phyloP scores from a whole-genome alignment of 2,113 vertebrate genomes.

The Tychaedon coryphoeus region DNA sequence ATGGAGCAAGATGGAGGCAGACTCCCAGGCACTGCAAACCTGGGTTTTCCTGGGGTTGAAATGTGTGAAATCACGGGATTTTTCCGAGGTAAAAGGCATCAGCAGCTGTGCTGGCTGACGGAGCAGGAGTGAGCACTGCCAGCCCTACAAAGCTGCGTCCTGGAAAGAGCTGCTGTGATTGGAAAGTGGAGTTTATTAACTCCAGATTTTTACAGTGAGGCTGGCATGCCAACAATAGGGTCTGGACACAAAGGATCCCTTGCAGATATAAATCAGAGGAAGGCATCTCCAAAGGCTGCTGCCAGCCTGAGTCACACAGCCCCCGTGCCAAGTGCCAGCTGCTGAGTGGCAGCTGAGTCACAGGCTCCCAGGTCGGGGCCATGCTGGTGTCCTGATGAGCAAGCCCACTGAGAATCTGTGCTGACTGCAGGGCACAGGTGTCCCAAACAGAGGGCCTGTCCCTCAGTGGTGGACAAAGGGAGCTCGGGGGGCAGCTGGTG shows the following conservation, averaged over 20 bases:
- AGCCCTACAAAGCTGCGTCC: neutral
- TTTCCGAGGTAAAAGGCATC: neutral
- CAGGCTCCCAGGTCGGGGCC: neutral
- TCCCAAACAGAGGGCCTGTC: neutral
- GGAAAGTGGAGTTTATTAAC: constrained; percentile 19
- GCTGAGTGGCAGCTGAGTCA: neutral
- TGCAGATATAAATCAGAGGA: neutral
- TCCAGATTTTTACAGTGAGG: neutral
- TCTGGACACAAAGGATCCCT: neutral
- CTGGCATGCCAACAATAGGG: neutral
- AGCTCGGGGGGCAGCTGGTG: neutral
- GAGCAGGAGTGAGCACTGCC: neutral
- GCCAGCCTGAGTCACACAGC: neutral
- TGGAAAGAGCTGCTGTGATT: neutral
- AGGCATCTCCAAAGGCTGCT: neutral
- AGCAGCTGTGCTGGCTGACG: neutral
- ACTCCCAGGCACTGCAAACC: neutral
- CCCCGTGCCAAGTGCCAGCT: neutral
- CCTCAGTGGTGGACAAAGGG: neutral
- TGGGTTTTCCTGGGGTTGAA: neutral
- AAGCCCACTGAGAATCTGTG: neutral
- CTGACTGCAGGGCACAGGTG: neutral
- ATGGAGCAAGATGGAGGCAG: neutral
- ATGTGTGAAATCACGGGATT: neutral
- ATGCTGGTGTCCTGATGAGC: neutral